Evolutionary conservation across 2,888 invertebrate genomes (phyloP), one percentile per base, ranked within the genome.

Genomic region (Spisula solida): DNA sequence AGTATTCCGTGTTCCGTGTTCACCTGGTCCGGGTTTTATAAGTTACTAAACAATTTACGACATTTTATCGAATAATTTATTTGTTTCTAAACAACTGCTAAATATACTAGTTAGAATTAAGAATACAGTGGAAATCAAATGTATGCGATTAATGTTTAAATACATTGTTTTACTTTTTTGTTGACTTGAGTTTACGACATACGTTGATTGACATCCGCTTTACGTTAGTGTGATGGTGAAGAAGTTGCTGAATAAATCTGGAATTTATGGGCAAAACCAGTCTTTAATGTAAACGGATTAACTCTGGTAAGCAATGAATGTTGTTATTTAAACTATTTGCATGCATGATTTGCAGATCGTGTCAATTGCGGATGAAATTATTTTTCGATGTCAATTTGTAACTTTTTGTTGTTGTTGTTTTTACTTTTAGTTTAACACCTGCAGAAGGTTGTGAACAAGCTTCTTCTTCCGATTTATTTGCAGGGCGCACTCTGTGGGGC

Each of bases 181-280:
- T 51, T 16, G 51, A 51, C n/a, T 25, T n/a, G 25, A 55, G 48
- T 84, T 84, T 84, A 51, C 84, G 78, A 84, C 84, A 84, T 84
- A 70, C 41, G 51, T 51, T 84, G 84, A 84, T 84, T 84, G 84
- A 84, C 84, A 84, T 75, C 51, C 31, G 55, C 75, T 84, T 84
- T 84, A 78, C 55, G 84, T 20, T 16, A 51, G 47, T 66, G 25
- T 48, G 41, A 34, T 47, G 66, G 47, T 66, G 56, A 34, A 55
- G 60, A 60, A 34, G 18, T 82, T 82, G 16, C 25, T 25, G 60
- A 66, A 66, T 66, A 25, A 66, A 66, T 66, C 25, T 25, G 25
- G 25, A 25, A 25, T 10, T 25, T 66, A 66, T n/a, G 25, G 60
- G 0, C 60, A 60, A 66, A 41, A 25, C 0, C 12, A 66, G 60